phyloP scores from a whole-genome alignment of 2,113 vertebrate genomes.

The Campylomormyrus numenius region DNA sequence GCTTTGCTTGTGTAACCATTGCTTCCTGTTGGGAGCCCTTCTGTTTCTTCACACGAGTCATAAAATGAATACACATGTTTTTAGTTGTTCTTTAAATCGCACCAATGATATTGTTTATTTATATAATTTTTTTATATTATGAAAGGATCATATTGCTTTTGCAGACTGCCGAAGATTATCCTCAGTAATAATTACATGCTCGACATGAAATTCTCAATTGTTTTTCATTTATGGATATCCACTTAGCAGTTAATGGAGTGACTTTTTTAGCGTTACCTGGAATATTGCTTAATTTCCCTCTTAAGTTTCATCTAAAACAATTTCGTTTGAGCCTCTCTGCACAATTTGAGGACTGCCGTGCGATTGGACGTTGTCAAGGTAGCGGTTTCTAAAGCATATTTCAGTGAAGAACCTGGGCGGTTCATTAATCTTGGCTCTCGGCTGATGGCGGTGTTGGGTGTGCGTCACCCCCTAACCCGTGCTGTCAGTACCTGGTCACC shows the following conservation, averaged over 20 bases:
- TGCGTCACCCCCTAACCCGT: slow-evolving; percentile 4
- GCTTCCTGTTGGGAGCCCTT: slow-evolving; percentile 9
- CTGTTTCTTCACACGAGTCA: not conserved
- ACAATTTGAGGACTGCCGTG: not conserved
- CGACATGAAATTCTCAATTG: not conserved
- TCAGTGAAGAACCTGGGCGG: not conserved
- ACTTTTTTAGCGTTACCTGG: not conserved
- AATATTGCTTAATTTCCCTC: not conserved
- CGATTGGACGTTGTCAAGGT: not conserved
- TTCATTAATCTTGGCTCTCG: slow-evolving; percentile 12
- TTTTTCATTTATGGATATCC: not conserved
- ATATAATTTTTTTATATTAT: not conserved
- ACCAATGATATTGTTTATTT: not conserved
- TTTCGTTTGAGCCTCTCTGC: not conserved
- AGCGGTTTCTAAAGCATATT: not conserved
- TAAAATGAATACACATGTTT: not conserved
- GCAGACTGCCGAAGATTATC: not conserved
- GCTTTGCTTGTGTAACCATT: not conserved
- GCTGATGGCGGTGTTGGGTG: not conserved
- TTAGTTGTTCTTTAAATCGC: not conserved
- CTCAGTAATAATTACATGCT: not conserved
- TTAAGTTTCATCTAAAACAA: too few relatives aligned
- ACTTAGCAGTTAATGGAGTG: not conserved
- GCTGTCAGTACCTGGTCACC: slow-evolving; percentile 17
- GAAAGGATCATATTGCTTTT: not conserved